Evolutionary conservation across 1,140 invertebrate species (phyloP).

Genomic region (Hesperophylax magnus): DNA sequence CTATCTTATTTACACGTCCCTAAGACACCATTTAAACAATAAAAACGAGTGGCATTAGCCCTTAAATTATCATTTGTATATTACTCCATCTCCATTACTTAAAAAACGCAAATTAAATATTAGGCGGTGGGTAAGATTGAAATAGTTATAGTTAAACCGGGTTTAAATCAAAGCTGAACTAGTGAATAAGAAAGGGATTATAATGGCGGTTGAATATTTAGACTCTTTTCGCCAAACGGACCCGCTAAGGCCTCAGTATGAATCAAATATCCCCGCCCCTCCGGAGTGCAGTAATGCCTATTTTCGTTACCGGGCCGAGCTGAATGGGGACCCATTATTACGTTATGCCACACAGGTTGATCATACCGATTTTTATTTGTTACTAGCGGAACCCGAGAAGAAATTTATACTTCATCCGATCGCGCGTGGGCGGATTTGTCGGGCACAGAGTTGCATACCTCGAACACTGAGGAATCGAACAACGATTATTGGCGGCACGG

Average conservation of each 20-base stretch:
- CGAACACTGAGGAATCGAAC: neutral
- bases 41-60: too few species aligned
- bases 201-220: neutral
- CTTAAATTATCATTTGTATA: too few species aligned
- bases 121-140: too few species aligned
- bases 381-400: slow-evolving; percentile 27
- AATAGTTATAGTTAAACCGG: too few species aligned
- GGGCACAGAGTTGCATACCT: too few species aligned
- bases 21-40: too few species aligned
- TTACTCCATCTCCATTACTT: too few species aligned
- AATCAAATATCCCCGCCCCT: slow-evolving; percentile 18
- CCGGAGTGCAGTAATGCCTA: slow-evolving; percentile 12
- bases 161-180: too few species aligned
- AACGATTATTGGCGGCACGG: slow-evolving; percentile 1
- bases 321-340: slow-evolving; percentile 31
- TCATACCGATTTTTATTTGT: slow-evolving; percentile 30
- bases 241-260: neutral
- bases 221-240: neutral
- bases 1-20: too few species aligned
- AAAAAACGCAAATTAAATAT: too few species aligned
- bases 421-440: slow-evolving; percentile 37
- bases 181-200: too few species aligned
- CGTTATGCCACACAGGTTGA: slow-evolving; percentile 39
- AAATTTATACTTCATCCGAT: slow-evolving; percentile 25
- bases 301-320: slow-evolving; percentile 16